Base-by-base conservation (phyloP, 1,140 invertebrate genomes). In the Charaxes varanes region DNA sequence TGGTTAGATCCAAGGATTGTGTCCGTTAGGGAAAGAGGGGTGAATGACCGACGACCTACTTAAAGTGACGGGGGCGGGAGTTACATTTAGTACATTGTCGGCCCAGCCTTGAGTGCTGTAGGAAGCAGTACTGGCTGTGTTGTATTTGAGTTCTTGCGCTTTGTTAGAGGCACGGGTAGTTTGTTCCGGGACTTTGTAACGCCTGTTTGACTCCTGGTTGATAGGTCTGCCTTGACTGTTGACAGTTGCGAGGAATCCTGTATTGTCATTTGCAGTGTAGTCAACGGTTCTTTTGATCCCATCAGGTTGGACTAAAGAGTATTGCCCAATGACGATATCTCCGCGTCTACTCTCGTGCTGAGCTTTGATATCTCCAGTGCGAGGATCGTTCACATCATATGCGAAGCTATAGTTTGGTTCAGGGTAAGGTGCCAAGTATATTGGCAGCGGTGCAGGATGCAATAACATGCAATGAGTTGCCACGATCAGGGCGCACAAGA, bases 361-460 rank as follows among this genome's bases (percentile, higher is more conserved):
- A 27, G 63, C 74, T 47, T 87, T 86, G 8, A 84, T 54, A 41
- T 87, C 85, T 24, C 87, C 82, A 4, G 83, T 80, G 34, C 79
- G 63, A 7, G 70, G 86, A 54, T 91, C 89, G 57, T 90, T 89
- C 2, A 91, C 87, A 45, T 89, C 87, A 44, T 91, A 91, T 1
- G 86, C 84, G 43, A 90, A 91, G 51, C 86, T 87, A 74, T 91
- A 91, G 34, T 64, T 70, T 0, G 65, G 62, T 24, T 63, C 57
- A 17, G 55, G 55, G 21, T 65, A 62, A 2, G 34, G 54, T 6
- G 45, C 51, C 3, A 67, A 32, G 19, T 57, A 49, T 3, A 66
- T 23, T 6, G 72, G 62, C 1, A 67, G 17, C 0, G 61, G 63
- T 5, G 54, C 44, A 38, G 61, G 70, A 40, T 74, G 77, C 2